Base-by-base conservation (phyloP, 2,888 invertebrate genomes). In the Drepanosiphum platanoidis region DNA sequence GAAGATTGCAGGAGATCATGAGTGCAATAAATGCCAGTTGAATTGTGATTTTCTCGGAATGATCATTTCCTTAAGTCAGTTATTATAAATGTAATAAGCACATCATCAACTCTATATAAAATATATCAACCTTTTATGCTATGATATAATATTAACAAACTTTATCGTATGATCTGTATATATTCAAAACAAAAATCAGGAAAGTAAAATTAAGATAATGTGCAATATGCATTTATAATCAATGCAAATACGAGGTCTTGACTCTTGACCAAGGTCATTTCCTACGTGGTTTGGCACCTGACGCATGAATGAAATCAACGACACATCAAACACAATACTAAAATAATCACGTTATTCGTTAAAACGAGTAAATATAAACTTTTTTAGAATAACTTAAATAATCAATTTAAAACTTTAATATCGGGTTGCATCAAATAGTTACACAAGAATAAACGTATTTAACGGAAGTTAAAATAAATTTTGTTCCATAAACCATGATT, bases 221-320 rank as follows among this genome's bases (percentile, higher is more conserved):
- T 46, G 18, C 15, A 75, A 18, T 11, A 18, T 46, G 27, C 32
- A 68, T n/a, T 68, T 46, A 68, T n/a, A 68, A 36, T 22, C 30
- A 77, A 78, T 64, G 22, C 32, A 32, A 52, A 80, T 30, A 71
- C 30, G 27, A 83, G n/a, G 30, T 83, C 42, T 72, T 82, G 72
- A 71, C 39, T 83, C 42, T 72, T 82, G 72, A 71, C 39, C 72
- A 82, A 82, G 82, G 74, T 74, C 72, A 80, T 27, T 80, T n/a
- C 9, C 9, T 42, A 64, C 27, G 5, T 64, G 52, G 32, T 74
- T 64, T 83, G 64, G 64, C 72, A 64, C 34, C 42, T 64, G 64
- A 42, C n/a, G 42, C 42, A 61, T 72, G 34, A 83, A 83, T 64
- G 64, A 72, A 83, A 74, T 74, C 11, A 32, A 34, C 32, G 7